A percentile compares a stretch with the other conserved stretches of the same genome.
Conservation (phyloP, 2,113 vertebrate species). For the Tragelaphus scriptus region DNA sequence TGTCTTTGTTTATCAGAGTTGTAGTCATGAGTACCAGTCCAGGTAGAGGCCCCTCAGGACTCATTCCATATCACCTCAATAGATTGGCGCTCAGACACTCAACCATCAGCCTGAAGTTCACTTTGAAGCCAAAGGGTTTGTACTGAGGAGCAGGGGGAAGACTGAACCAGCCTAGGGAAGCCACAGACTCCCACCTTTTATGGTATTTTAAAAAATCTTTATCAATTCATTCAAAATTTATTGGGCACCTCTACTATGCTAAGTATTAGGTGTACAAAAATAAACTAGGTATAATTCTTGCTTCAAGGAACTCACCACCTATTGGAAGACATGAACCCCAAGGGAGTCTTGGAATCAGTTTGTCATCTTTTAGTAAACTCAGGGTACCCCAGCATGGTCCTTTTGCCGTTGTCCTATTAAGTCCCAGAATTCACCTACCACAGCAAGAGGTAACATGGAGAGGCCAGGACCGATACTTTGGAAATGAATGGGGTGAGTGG, state of each 20-base stretch:
- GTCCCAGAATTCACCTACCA: not conserved
- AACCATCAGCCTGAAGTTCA: not conserved
- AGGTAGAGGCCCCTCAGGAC: not conserved
- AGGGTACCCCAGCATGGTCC: not conserved
- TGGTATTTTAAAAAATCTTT: not conserved
- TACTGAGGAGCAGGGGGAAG: not conserved
- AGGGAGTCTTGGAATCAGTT: not conserved
- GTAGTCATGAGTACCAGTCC: not conserved
- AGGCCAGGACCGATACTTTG: not conserved
- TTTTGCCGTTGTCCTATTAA: conserved; percentile 4
- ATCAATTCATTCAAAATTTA: conserved; percentile 4
- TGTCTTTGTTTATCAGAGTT: not conserved
- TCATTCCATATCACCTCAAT: not conserved
- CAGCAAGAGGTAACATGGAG: not conserved
- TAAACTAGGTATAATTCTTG: not conserved
- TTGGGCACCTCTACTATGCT: not conserved
- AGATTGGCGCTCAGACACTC: not conserved
- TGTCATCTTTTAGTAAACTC: not conserved
- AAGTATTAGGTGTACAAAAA: not conserved
- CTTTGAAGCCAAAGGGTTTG: not conserved
- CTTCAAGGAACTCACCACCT: not conserved
- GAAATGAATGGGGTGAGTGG: not conserved
- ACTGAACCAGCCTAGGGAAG: not conserved
- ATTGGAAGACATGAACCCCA: not conserved
- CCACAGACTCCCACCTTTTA: not conserved